phyloP scores from a whole-genome alignment of 2,888 invertebrate species.

The Aproaerema taeniolella region DNA sequence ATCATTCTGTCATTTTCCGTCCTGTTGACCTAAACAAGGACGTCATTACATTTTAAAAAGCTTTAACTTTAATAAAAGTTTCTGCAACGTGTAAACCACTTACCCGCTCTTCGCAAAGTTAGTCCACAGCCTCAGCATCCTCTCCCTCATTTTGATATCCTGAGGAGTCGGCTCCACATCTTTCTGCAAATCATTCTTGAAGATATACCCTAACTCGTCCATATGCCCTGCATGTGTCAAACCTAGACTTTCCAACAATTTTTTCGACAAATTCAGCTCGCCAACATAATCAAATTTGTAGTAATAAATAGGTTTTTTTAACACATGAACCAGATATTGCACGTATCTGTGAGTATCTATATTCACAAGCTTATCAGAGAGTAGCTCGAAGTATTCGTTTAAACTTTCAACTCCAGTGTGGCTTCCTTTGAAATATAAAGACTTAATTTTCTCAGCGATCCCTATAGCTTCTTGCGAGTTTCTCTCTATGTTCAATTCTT shows the following conservation, averaged over 20 bases:
- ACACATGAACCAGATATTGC: constrained; percentile 46
- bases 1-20: no score
- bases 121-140: constrained; percentile 62
- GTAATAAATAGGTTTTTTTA: constrained; percentile 54
- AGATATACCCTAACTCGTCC: constrained; percentile 61
- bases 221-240: constrained; percentile 46
- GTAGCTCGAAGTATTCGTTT: constrained; percentile 43
- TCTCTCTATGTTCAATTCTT: constrained; percentile 44
- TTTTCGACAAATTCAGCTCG: constrained; percentile 43
- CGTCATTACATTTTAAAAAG: no score
- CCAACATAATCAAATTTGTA: constrained; percentile 66
- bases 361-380: constrained; percentile 49
- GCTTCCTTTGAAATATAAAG: constrained; percentile 48
- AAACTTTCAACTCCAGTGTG: constrained; percentile 38
- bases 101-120: constrained; percentile 70
- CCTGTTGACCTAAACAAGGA: no score
- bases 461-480: constrained; percentile 43
- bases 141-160: constrained; percentile 59
- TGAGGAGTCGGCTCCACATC: constrained; percentile 45
- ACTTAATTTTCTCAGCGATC: constrained; percentile 44
- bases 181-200: constrained; percentile 48
- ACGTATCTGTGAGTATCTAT: constrained; percentile 52
- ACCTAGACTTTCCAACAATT: constrained; percentile 28
- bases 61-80: no score
- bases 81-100: no score